phyloP scores from a whole-genome alignment of 1,140 invertebrate species.

The Pachypsylla venusta region DNA sequence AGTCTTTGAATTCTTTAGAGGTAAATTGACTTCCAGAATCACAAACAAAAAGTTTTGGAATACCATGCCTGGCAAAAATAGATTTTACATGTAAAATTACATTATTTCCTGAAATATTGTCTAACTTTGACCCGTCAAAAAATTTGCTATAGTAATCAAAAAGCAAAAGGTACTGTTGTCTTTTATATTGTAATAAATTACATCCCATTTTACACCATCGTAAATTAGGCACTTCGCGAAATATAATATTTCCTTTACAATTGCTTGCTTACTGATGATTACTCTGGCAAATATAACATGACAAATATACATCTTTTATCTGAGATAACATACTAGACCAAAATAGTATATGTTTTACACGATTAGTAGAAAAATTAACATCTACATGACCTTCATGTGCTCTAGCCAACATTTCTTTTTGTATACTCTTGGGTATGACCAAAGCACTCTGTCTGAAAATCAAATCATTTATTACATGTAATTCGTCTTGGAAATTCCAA shows the following conservation, averaged over 20 bases:
- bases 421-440: too few species aligned
- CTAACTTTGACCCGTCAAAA: constrained; percentile 11
- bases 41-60: constrained; percentile 14
- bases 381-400: not conserved
- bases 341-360: not conserved
- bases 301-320: constrained; percentile 24
- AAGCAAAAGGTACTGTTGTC: constrained; percentile 13
- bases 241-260: not conserved
- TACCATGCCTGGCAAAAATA: constrained; percentile 16
- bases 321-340: not conserved
- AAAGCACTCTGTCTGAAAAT: constrained; percentile 29
- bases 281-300: constrained; percentile 26
- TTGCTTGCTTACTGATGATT: constrained; percentile 7
- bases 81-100: constrained; percentile 11
- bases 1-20: constrained; percentile 12
- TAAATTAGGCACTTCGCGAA: not conserved
- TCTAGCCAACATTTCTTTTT: not conserved
- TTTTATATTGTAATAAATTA: constrained; percentile 7
- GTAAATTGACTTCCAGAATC: constrained; percentile 17
- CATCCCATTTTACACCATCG: constrained; percentile 9
- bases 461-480: constrained; percentile 27
- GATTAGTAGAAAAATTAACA: not conserved
- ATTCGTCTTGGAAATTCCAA: constrained; percentile 26
- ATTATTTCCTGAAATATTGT: not conserved
- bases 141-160: constrained; percentile 19